Conservation (phyloP, 2,888 invertebrate species). For the Pseudococcus jackbeardsleyi region DNA sequence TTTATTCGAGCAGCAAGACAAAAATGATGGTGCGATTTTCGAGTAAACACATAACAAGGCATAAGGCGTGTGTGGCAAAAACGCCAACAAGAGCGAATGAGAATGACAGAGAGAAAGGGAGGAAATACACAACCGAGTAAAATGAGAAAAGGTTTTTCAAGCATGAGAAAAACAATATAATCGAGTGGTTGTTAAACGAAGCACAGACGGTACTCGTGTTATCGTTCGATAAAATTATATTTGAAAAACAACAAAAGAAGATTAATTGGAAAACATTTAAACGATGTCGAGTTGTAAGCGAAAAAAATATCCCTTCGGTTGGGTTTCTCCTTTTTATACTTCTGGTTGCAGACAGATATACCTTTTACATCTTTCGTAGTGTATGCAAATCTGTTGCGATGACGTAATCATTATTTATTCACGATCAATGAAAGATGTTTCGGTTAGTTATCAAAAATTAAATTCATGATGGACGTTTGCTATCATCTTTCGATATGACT, state of each 20-base stretch:
- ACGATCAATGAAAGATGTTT: neutral
- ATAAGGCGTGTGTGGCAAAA: neutral
- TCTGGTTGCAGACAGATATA: no score
- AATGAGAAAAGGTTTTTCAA: conserved; percentile 27
- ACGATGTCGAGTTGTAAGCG: neutral
- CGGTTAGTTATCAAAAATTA: conserved; percentile 22
- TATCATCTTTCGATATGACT: neutral
- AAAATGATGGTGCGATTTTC: conserved; percentile 16
- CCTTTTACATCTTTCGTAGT: neutral
- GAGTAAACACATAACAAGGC: neutral
- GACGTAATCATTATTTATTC: neutral
- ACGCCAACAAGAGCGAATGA: neutral
- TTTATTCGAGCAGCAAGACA: neutral
- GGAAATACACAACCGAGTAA: neutral
- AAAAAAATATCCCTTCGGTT: neutral
- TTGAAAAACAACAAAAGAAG: conserved; percentile 45
- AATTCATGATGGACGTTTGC: neutral
- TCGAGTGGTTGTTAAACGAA: conserved; percentile 32
- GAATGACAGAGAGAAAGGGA: neutral
- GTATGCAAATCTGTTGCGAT: neutral
- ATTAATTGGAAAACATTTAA: conserved; percentile 50
- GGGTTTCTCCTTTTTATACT: neutral
- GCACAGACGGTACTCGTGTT: conserved; percentile 19
- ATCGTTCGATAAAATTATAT: conserved; percentile 39
- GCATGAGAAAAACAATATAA: conserved; percentile 48